Evolutionary conservation across 2,113 vertebrate genomes (phyloP).

Genomic region (Mustela nigripes): DNA sequence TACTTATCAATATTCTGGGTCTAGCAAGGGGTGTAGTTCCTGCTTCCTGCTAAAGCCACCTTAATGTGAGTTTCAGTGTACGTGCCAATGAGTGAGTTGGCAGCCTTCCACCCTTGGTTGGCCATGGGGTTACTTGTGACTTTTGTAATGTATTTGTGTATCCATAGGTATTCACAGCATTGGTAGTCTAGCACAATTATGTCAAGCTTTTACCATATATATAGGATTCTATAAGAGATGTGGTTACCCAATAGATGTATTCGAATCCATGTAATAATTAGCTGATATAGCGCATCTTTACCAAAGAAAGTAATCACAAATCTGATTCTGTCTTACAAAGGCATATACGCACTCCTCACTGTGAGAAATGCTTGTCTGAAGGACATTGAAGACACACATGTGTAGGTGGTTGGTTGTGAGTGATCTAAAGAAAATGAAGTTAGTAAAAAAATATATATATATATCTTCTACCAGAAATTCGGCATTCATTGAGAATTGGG

Average conservation of each 20-base stretch:
- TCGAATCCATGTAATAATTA: neutral
- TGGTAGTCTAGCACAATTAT: neutral
- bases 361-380: constrained; percentile 12
- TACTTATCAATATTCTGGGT: neutral
- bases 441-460: constrained; percentile 16
- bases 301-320: neutral
- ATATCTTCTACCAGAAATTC: constrained; percentile 50
- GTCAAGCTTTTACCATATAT: neutral
- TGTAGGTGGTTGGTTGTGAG: neutral
- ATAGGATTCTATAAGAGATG: neutral
- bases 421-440: constrained; percentile 44
- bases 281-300: neutral
- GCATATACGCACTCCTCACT: neutral
- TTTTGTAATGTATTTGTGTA: neutral
- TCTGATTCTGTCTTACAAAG: neutral
- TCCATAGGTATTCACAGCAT: neutral
- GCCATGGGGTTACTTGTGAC: neutral
- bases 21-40: neutral
- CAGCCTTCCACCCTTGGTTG: neutral
- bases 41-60: neutral
- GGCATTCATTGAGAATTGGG: constrained; percentile 68
- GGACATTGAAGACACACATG: neutral
- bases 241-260: neutral
- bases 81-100: neutral
- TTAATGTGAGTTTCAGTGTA: neutral